phyloP scores from a whole-genome alignment of 2,113 vertebrate genomes.

The Onychostruthus taczanowskii region DNA sequence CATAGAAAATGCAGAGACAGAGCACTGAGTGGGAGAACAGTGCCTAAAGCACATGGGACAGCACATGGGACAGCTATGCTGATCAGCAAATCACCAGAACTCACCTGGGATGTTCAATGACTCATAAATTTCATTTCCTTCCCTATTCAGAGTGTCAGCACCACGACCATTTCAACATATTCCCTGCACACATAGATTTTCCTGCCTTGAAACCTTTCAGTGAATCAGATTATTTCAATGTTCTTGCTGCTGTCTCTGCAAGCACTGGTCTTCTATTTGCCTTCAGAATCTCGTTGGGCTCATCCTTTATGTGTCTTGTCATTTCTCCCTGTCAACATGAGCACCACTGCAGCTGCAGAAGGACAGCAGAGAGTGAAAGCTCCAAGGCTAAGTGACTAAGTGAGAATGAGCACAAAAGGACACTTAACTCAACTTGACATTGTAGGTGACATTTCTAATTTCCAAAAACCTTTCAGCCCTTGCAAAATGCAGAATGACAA shows the following conservation, averaged over 20 bases:
- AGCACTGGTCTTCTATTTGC: background rate
- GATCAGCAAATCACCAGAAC: conserved; percentile 9
- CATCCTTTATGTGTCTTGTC: background rate
- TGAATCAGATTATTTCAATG: background rate
- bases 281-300: background rate
- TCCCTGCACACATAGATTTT: background rate
- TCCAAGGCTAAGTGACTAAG: conserved; percentile 52
- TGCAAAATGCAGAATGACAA: conserved; percentile 67
- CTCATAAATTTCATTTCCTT: conserved; percentile 17
- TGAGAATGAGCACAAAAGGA: conserved; percentile 52
- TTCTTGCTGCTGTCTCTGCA: background rate
- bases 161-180: background rate
- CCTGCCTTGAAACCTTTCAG: background rate
- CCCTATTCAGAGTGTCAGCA: background rate
- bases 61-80: background rate
- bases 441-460: conserved; percentile 74
- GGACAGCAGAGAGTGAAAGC: conserved; percentile 45
- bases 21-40: background rate
- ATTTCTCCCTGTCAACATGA: background rate
- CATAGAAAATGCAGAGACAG: background rate
- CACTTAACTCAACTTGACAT: conserved; percentile 63
- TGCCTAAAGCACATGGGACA: background rate
- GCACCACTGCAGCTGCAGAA: conserved; percentile 34
- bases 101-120: conserved; percentile 31
- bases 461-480: conserved; percentile 54